A percentile compares a stretch with the other conserved stretches of the same genome.
Evolutionary conservation across 2,113 vertebrate species (phyloP).

Genomic region (Isurus oxyrinchus): DNA sequence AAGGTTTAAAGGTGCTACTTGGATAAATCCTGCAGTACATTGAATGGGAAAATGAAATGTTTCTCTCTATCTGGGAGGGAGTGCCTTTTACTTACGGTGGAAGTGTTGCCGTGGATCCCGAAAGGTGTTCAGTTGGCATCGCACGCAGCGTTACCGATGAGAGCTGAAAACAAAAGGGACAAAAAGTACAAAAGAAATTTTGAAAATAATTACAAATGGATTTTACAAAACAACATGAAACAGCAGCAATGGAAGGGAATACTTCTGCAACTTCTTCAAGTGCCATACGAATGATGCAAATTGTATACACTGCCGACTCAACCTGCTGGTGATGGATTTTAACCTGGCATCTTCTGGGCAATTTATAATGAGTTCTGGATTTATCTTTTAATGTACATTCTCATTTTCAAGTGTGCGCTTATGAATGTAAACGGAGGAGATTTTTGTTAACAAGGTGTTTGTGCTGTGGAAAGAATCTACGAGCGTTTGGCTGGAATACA

Average conservation of each 20-base stretch:
- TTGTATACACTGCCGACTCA: conserved; percentile 21
- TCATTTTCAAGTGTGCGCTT: conserved; percentile 30
- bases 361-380: conserved; percentile 26
- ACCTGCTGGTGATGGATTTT: conserved; percentile 35
- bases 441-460: conserved; percentile 16
- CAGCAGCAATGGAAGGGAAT: conserved; percentile 21
- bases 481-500: conserved; percentile 33
- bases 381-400: conserved; percentile 27
- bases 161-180: conserved; percentile 71
- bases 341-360: conserved; percentile 35
- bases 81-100: conserved; percentile 61
- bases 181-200: conserved; percentile 62
- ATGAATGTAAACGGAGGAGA: conserved; percentile 14
- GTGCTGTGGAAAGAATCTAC: conserved; percentile 31
- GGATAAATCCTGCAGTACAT: conserved; percentile 37
- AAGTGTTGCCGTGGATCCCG: conserved; percentile 65
- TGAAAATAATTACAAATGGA: conserved; percentile 57
- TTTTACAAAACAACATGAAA: conserved; percentile 63
- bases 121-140: conserved; percentile 75
- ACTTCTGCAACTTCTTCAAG: conserved; percentile 37
- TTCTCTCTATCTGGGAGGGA: conserved; percentile 45
- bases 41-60: conserved; percentile 35
- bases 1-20: conserved; percentile 70
- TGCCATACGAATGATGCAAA: conserved; percentile 16
- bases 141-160: conserved; percentile 78